Percentiles rank a stretch among this genome's conserved stretches.
Evolutionary conservation across 2,113 vertebrate species (phyloP).

Genomic region (Chionis minor): DNA sequence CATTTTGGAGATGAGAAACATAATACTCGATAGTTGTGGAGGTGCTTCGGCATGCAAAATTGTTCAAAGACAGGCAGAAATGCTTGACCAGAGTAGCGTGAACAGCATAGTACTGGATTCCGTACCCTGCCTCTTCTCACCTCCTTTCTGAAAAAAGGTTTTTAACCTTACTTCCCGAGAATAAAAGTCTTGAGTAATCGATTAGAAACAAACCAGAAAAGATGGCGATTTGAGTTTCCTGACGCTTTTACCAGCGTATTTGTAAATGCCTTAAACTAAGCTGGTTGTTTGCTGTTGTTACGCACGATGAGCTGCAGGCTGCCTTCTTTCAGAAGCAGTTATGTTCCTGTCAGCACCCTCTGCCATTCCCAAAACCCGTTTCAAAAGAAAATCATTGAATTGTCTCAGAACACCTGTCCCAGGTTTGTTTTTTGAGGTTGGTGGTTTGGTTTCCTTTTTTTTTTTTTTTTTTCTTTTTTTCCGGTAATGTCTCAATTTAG

Average conservation of each 20-base stretch:
- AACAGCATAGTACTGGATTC: not conserved
- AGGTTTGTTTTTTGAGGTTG: not conserved
- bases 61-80: not conserved
- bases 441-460: not conserved
- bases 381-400: not conserved
- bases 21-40: rapidly evolving
- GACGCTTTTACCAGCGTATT: not conserved
- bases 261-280: not conserved
- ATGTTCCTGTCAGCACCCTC: not conserved
- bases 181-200: not conserved
- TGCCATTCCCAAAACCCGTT: not conserved
- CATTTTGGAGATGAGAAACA: not conserved
- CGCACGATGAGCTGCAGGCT: not conserved
- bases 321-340: not conserved
- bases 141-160: not conserved
- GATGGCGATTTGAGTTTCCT: not conserved
- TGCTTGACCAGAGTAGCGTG: not conserved
- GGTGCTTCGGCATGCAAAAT: not conserved
- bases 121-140: not conserved
- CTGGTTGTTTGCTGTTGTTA: not conserved
- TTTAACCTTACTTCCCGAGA: not conserved
- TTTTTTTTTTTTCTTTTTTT: not conserved
- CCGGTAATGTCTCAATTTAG: not conserved
- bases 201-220: not conserved
- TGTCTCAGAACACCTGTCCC: not conserved